These are phyloP conservation scores for Entomobrya proxima DNA, from an alignment of 2,888 invertebrate genomes.

Conservation along the genomic window DNA sequence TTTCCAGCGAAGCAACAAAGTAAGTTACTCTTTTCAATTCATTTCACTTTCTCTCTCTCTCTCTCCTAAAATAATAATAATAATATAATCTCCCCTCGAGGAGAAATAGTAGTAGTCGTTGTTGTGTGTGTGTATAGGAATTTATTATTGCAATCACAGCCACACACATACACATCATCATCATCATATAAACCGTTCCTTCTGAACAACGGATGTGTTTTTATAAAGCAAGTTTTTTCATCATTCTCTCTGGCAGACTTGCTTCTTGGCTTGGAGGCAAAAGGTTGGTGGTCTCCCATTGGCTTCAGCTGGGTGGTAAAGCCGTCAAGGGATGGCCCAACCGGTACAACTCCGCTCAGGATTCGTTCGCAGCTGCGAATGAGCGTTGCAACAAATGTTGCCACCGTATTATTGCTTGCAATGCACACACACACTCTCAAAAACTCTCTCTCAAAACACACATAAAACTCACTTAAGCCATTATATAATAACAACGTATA, in stretches of 20 bases:
- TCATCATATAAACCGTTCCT: background rate
- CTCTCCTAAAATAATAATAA: constrained; percentile 31
- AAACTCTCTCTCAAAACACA: constrained; percentile 20
- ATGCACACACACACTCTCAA: constrained; percentile 51
- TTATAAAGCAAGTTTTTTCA: background rate
- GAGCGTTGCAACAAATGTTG: constrained; percentile 76
- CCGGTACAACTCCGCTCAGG: constrained; percentile 59
- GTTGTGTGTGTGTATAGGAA: constrained; percentile 3
- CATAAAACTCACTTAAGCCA: constrained; percentile 42
- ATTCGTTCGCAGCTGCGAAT: constrained; percentile 76
- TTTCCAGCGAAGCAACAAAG: background rate
- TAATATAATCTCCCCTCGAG: constrained; percentile 1
- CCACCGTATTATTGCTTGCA: constrained; percentile 64
- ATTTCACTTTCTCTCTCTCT: constrained; percentile 4
- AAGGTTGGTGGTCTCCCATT: constrained; percentile 72
- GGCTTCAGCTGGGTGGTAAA: constrained; percentile 75
- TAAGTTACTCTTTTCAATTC: constrained; percentile 35
- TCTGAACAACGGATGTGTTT: background rate
- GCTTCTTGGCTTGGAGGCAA: constrained; percentile 49
- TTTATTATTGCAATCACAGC: constrained; percentile 27
- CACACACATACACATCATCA: background rate
- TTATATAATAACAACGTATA: constrained; percentile 45
- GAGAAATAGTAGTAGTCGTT: background rate
- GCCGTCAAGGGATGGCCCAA: constrained; percentile 63
- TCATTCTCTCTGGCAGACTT: background rate